A percentile compares a stretch with the other conserved stretches of the same genome.
Evolutionary conservation across 2,888 invertebrate species (phyloP).

Genomic region (Rambutsinella grinnellia): DNA sequence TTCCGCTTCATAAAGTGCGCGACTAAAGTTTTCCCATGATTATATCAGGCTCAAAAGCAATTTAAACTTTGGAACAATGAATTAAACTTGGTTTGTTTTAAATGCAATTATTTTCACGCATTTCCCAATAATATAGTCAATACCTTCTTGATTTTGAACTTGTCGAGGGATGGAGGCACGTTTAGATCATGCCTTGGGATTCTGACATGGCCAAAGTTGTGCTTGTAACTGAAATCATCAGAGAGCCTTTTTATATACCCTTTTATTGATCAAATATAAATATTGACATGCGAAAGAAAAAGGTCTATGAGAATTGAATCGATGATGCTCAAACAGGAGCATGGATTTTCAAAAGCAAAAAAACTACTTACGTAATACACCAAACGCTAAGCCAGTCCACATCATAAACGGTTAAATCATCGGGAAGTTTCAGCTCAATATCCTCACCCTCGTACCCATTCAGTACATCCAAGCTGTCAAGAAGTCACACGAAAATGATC

Average conservation of each 20-base stretch:
- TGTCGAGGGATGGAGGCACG: conserved; percentile 88
- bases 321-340: neutral
- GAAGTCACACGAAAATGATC: neutral
- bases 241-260: too few relatives aligned
- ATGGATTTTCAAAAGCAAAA: neutral
- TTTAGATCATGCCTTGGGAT: conserved; percentile 86
- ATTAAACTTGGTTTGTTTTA: too few relatives aligned
- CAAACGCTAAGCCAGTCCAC: conserved; percentile 93
- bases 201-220: conserved; percentile 91
- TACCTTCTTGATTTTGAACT: conserved; percentile 53
- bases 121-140: too few relatives aligned
- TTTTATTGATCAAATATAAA: too few relatives aligned
- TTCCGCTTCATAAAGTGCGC: too few relatives aligned
- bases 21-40: too few relatives aligned
- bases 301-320: neutral
- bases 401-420: conserved; percentile 87
- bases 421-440: conserved; percentile 90
- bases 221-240: conserved; percentile 78
- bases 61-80: too few relatives aligned
- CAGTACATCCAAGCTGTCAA: conserved; percentile 78
- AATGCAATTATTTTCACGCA: too few relatives aligned
- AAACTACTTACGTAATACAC: conserved; percentile 69
- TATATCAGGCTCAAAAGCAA: too few relatives aligned
- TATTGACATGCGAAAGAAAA: too few relatives aligned
- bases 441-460: conserved; percentile 91